Evolutionary conservation across 2,888 invertebrate species (phyloP).

Genomic region (Tetragonisca angustula): DNA sequence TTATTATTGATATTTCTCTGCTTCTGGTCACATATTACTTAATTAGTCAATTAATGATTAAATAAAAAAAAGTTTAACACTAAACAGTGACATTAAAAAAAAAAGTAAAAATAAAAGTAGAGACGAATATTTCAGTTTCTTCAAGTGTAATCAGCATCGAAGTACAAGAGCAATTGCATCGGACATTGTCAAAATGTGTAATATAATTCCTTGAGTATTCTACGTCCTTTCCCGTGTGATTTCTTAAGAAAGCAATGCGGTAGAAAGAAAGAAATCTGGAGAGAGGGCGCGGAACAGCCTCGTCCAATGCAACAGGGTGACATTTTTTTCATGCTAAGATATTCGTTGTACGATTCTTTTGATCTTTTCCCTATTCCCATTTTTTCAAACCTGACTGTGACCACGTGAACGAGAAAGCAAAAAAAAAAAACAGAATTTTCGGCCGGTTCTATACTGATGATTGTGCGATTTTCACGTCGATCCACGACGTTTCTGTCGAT

Average conservation of each 20-base stretch:
- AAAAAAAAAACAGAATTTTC: slow-evolving; percentile 8
- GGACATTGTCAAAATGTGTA: neutral
- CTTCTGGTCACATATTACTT: too few relatives aligned
- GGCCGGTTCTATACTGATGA: neutral
- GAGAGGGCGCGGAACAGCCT: neutral
- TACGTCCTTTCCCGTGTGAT: neutral
- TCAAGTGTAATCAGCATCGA: neutral
- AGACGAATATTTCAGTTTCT: neutral
- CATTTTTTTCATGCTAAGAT: neutral
- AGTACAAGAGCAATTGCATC: neutral
- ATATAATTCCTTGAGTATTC: slow-evolving; percentile 36
- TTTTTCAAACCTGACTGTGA: neutral
- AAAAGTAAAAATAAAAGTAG: neutral
- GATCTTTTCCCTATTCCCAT: too few relatives aligned
- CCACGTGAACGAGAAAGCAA: neutral
- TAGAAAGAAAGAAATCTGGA: neutral
- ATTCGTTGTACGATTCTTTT: neutral
- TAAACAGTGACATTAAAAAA: slow-evolving; percentile 15
- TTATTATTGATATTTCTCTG: neutral
- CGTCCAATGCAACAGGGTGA: slow-evolving; percentile 21
- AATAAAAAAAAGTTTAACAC: neutral
- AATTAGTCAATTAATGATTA: neutral
- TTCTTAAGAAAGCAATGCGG: neutral
- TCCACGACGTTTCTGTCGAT: slow-evolving; percentile 22
- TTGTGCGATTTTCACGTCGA: slow-evolving; percentile 25